Conservation (phyloP, 2,113 vertebrate species). For the Apodemus sylvaticus region DNA sequence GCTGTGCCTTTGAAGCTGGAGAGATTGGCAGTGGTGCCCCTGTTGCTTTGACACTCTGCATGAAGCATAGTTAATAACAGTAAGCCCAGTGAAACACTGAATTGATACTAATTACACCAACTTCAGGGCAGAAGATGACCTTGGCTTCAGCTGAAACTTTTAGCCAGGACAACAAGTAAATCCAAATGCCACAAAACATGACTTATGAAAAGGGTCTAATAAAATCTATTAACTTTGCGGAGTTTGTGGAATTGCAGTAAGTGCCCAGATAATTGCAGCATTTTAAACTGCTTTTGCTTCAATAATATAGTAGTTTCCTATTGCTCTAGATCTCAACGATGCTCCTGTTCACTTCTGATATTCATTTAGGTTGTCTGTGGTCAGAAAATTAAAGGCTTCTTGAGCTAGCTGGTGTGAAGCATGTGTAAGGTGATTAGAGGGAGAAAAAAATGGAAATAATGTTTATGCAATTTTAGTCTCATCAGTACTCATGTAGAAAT, state of each 20-base stretch:
- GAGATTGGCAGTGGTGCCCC: conserved; percentile 79
- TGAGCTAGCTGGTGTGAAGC: conserved; percentile 22
- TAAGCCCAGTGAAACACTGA: conserved; percentile 79
- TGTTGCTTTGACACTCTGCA: conserved; percentile 80
- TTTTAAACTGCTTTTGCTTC: conserved; percentile 63
- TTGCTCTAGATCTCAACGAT: conserved; percentile 59
- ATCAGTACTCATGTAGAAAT: not conserved
- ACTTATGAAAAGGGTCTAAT: conserved; percentile 76
- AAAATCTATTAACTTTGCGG: conserved; percentile 71
- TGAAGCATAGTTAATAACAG: conserved; percentile 85
- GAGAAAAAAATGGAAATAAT: not conserved
- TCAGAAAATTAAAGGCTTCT: conserved; percentile 53
- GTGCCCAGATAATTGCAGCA: conserved; percentile 53
- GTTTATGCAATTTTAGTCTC: not conserved
- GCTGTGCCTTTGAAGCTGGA: conserved; percentile 82
- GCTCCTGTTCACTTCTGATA: conserved; percentile 13
- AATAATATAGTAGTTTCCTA: conserved; percentile 46
- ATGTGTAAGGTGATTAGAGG: not conserved
- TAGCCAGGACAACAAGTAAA: conserved; percentile 77
- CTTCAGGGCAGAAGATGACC: conserved; percentile 81
- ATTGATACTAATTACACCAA: conserved; percentile 86
- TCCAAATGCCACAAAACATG: conserved; percentile 70
- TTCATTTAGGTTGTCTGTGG: conserved; percentile 43
- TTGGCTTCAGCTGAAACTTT: conserved; percentile 78
- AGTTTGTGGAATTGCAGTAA: conserved; percentile 65